phyloP scores from a whole-genome alignment of 2,113 vertebrate genomes.

The Ictidomys tridecemlineatus region DNA sequence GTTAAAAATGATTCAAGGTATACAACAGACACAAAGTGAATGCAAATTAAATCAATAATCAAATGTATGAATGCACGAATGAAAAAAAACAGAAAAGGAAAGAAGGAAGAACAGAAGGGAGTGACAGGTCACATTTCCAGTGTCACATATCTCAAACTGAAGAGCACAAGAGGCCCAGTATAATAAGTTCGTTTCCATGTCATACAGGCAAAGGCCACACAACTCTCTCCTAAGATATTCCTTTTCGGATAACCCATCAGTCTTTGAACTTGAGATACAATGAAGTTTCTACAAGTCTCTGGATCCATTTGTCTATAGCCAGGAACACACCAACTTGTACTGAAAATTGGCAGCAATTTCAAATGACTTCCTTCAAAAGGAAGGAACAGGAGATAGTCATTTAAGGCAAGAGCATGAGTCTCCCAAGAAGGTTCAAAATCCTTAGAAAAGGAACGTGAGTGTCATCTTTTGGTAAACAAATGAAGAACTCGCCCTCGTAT shows the following conservation, averaged over 20 bases:
- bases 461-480: neutral
- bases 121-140: neutral
- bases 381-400: neutral
- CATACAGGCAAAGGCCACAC: neutral
- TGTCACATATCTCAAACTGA: neutral
- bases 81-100: neutral
- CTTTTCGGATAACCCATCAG: neutral
- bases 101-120: neutral
- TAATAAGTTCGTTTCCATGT: neutral
- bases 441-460: neutral
- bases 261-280: neutral
- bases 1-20: neutral
- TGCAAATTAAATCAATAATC: neutral
- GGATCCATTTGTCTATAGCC: neutral
- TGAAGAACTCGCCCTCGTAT: slow-evolving; percentile 36
- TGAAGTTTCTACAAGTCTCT: neutral
- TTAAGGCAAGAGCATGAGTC: neutral
- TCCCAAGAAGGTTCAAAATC: neutral
- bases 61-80: neutral
- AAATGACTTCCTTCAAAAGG: too few species aligned
- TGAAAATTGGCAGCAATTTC: neutral
- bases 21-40: neutral
- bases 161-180: neutral
- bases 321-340: neutral
- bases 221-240: neutral